Conservation (phyloP, 2,888 invertebrate genomes). For the Megaustenia siamemsis region DNA sequence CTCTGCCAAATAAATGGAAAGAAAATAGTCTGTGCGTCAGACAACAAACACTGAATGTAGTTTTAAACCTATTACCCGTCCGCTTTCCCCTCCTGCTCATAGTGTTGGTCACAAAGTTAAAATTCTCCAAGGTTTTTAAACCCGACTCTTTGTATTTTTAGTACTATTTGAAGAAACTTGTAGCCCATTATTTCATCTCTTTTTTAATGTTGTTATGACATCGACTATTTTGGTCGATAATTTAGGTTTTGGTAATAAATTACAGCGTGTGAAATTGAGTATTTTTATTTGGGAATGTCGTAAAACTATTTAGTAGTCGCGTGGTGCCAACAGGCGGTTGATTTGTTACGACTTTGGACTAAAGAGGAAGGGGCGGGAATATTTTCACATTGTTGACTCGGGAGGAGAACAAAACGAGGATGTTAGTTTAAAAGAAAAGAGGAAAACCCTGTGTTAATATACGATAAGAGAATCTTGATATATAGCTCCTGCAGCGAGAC, state of each 20-base stretch:
- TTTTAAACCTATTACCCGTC: constrained; percentile 38
- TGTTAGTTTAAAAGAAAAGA: too few species aligned
- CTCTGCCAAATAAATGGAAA: constrained; percentile 47
- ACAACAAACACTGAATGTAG: constrained; percentile 47
- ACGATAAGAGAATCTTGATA: too few species aligned
- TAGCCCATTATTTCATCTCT: not conserved
- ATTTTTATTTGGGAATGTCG: not conserved
- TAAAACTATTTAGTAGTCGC: not conserved
- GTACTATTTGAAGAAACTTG: constrained; percentile 8
- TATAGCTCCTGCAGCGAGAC: too few species aligned
- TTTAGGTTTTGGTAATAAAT: too few species aligned
- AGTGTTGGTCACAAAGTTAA: constrained; percentile 13
- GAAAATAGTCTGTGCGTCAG: constrained; percentile 43
- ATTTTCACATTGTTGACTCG: too few species aligned
- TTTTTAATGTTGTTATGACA: not conserved
- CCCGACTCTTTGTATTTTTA: not conserved
- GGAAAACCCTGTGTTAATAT: too few species aligned
- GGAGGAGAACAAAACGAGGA: too few species aligned
- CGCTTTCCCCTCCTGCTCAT: not conserved
- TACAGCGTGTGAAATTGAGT: not conserved
- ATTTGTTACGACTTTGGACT: not conserved
- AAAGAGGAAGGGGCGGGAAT: not conserved
- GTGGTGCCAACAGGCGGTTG: not conserved
- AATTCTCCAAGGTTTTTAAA: constrained; percentile 8
- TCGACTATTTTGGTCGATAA: constrained; percentile 5